Evolutionary conservation across 1,140 invertebrate genomes (phyloP).

Genomic region (Bombus haemorrhoidalis): DNA sequence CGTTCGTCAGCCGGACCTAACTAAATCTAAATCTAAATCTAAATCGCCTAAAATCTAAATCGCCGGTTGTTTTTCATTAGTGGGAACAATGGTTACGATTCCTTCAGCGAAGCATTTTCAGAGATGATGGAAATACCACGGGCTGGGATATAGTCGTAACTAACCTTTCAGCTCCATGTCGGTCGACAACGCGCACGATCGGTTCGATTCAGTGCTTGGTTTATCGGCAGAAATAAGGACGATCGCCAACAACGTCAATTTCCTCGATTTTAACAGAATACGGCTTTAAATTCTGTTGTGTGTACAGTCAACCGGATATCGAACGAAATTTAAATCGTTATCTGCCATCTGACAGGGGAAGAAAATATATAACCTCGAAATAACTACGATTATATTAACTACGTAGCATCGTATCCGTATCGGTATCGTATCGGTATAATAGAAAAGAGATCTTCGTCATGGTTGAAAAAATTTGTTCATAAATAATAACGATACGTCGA

Average conservation of each 20-base stretch:
- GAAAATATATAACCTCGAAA: neutral
- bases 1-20: neutral
- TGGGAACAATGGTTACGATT: neutral
- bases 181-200: slow-evolving; percentile 40
- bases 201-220: slow-evolving; percentile 44
- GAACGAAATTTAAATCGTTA: slow-evolving; percentile 25
- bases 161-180: slow-evolving; percentile 37
- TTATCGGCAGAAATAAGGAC: slow-evolving; percentile 45
- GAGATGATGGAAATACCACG: neutral
- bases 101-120: neutral
- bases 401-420: neutral
- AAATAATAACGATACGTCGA: neutral
- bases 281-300: slow-evolving; percentile 4
- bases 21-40: no score
- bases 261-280: neutral
- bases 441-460: no score
- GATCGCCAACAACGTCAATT: neutral
- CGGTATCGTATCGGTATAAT: no score
- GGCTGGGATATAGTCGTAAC: slow-evolving; percentile 1
- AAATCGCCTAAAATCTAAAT: neutral
- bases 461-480: no score
- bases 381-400: neutral
- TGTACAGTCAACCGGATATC: neutral
- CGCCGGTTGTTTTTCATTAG: neutral
- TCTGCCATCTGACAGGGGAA: neutral